Base-by-base conservation (phyloP, 2,113 vertebrate genomes). In the Mesembrinibis cayennensis region DNA sequence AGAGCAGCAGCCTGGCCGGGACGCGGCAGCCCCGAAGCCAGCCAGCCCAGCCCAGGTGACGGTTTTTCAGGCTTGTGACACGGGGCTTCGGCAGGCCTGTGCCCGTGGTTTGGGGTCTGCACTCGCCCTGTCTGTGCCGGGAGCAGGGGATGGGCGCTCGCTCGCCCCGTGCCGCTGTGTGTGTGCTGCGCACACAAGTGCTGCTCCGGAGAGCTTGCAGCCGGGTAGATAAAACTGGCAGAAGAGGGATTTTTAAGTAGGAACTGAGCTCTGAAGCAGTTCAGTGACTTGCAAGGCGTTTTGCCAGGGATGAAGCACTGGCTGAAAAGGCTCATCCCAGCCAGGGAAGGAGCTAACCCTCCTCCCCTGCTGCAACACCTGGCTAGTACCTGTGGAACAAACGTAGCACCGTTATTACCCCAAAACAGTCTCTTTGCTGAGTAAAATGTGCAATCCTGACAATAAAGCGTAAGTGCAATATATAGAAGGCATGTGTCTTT, bases 401-500 rank as follows among this genome's bases (percentile, higher is more conserved):
- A 7, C 2, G 19, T 4, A 8, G 36, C 11, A 8, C 21, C 36
- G 6, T 2, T 14, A 3, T 7, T 32, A 23, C 55, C 29, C 12
- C 36, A 11, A 7, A 25, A 40, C n/a, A 3, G 23, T 47, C 45
- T 36, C 42, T 87, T n/a, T 65, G 58, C 16, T 63, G 36, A 29
- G n/a, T 53, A 69, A 53, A 32, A 55, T 36, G 36, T 16, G 47
- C 66, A 32, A 3, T 26, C 30, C 38, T 76, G 61, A 23, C 42
- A 20, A 16, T 44, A 23, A 69, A 13, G 30, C 21, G 0, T 42
- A 30, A 40, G 10, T 59, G 78, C 44, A 30, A 7, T 26, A 3
- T 34, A 6, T 8, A 58, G 49, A 34, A 34, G 18, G 19, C 21
- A 6, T 13, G 0, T 19, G 4, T 38, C 32, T 52, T 61, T 29